Base-by-base conservation (phyloP, 2,113 vertebrate species). In the Todiramphus saurophagus region DNA sequence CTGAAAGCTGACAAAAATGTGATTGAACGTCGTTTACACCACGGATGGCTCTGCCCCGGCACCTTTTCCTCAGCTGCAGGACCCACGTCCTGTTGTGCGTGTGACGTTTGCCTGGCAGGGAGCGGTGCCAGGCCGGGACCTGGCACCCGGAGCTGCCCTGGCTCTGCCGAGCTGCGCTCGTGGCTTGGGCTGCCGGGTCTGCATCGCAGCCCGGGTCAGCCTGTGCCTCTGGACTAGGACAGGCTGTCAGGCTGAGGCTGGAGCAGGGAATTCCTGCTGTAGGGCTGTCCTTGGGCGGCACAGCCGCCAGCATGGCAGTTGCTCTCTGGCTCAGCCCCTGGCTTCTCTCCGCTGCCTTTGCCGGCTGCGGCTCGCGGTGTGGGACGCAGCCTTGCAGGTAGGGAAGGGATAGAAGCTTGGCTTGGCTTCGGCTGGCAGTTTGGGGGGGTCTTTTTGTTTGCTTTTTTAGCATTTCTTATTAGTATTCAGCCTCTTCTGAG, bases 271-370 rank as follows among this genome's bases (percentile, higher is more conserved):
- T 62, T 28, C 3, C 21, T 18, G n/a, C 30, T 1, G 7, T 4
- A 3, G 5, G 53, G 39, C 1, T 80, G 60, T 13, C 60, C 67
- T 39, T 14, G 1, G 21, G 14, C 6, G 41, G 72, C 39, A 23
- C 1, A 2, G 3, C 30, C 13, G 2, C 8, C 3, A 12, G 37
- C 33, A 3, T 31, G 2, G 31, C 2, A 2, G 11, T 9, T 30
- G 41, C 5, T 70, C n/a, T n/a, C n/a, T n/a, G n/a, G n/a, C n/a
- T n/a, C n/a, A n/a, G n/a, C n/a, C 35, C 5, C 50, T 27, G 3
- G 37, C 37, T 37, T 37, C 37, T 7, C 37, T 37, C 37, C 37
- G 37, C 37, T 37, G 37, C 37, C 37, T 43, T 16, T 31, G 64
- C 46, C n/a, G 48, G n/a, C 75, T 25, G 85, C 8, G 33, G 17